phyloP scores from a whole-genome alignment of 1,140 invertebrate genomes.

The Drosophila varians region DNA sequence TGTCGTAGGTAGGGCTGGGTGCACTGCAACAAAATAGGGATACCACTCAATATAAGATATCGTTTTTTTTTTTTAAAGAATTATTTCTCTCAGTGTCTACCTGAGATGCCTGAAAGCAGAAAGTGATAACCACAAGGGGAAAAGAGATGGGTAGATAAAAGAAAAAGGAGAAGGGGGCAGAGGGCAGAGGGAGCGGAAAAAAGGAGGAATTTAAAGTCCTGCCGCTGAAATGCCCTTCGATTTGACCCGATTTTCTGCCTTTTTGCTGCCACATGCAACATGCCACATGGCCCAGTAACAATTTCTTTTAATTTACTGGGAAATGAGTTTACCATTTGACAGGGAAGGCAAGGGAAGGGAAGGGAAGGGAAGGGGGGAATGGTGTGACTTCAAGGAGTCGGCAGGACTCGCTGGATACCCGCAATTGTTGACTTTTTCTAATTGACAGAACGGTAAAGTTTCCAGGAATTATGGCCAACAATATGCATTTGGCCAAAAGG shows the following conservation, averaged over 20 bases:
- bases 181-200: too few species aligned
- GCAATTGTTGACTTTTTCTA: conserved; percentile 52
- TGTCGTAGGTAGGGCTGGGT: conserved; percentile 7
- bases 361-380: too few species aligned
- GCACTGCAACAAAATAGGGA: background rate
- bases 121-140: background rate
- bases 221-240: conserved; percentile 18
- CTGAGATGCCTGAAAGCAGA: background rate
- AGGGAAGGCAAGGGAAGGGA: conserved; percentile 2
- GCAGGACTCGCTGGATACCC: conserved; percentile 17
- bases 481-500: conserved; percentile 14
- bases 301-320: conserved; percentile 56
- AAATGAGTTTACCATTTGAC: conserved; percentile 55
- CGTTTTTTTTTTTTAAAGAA: background rate
- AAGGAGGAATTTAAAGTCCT: background rate
- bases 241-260: conserved; percentile 29
- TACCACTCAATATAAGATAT: background rate
- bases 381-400: background rate
- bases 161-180: too few species aligned
- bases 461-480: conserved; percentile 65
- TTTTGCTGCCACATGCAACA: conserved; percentile 6
- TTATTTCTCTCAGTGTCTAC: background rate
- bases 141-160: background rate
- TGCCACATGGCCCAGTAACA: conserved; percentile 1
- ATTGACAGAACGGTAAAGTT: conserved; percentile 67